Evolutionary conservation across 2,113 vertebrate genomes (phyloP).

Genomic region (Syngnathus typhle): DNA sequence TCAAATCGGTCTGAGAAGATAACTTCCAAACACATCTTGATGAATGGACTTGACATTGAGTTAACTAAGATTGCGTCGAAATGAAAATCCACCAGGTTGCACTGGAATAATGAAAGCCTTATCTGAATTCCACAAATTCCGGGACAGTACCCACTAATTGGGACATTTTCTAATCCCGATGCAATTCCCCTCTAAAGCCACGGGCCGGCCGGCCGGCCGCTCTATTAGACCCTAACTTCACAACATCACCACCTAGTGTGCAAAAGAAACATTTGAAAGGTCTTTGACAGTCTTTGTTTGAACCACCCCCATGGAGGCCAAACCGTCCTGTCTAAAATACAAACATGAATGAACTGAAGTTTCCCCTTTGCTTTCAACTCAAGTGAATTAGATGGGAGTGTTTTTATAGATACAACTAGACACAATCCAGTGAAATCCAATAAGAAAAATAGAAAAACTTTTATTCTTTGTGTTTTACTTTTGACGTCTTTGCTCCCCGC

Average conservation of each 20-base stretch:
- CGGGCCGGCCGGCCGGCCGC: no score
- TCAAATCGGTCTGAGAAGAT: no score
- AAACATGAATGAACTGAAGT: not conserved
- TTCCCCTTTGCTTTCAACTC: no score
- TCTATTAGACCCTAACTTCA: not conserved
- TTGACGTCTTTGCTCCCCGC: slow-evolving; percentile 19
- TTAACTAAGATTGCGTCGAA: not conserved
- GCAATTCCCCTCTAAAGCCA: not conserved
- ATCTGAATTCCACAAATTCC: slow-evolving; percentile 2
- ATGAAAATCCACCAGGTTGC: not conserved
- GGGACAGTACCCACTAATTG: not conserved
- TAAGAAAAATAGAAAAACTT: not conserved
- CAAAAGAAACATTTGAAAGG: not conserved
- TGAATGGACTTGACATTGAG: no score
- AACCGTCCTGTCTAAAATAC: not conserved
- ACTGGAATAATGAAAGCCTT: not conserved
- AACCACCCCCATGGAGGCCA: not conserved
- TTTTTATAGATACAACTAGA: no score
- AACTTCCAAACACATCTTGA: no score
- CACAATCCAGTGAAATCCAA: no score
- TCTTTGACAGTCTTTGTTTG: not conserved
- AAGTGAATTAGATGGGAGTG: no score
- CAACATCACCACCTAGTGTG: slow-evolving; percentile 26
- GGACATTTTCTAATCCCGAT: not conserved
- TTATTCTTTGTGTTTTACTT: not conserved